Percentiles rank a stretch among this genome's conserved stretches.
These are phyloP conservation scores for Girardinus metallicus DNA, from an alignment of 2,797 vertebrate genomes.

Conservation along the genomic window DNA sequence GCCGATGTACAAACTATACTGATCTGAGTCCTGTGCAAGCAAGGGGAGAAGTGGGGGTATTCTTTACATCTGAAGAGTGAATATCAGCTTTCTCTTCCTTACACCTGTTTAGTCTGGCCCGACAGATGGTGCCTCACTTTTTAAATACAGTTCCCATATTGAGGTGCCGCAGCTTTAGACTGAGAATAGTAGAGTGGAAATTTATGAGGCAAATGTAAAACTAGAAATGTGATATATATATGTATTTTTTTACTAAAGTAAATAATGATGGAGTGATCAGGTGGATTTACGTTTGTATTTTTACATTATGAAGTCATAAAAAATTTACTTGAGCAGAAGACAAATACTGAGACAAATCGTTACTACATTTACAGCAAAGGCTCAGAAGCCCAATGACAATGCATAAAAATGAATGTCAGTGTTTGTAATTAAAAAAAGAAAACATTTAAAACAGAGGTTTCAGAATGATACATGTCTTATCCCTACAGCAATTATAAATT, in stretches of 20 bases:
- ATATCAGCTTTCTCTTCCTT: slow-evolving; percentile 43
- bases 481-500: background rate
- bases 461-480: background rate
- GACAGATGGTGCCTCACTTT: slow-evolving; percentile 52
- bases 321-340: background rate
- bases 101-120: slow-evolving; percentile 50
- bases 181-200: slow-evolving; percentile 6
- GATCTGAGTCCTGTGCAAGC: slow-evolving; percentile 12
- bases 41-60: background rate
- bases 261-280: background rate
- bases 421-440: background rate
- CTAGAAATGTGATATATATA: background rate
- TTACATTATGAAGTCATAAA: background rate
- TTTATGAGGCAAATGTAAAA: background rate
- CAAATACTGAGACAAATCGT: background rate
- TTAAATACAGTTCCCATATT: slow-evolving; percentile 34
- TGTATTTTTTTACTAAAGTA: background rate
- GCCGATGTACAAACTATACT: slow-evolving; percentile 4
- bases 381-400: background rate
- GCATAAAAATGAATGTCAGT: background rate
- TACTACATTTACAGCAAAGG: background rate
- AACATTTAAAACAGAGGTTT: background rate
- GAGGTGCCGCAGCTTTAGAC: slow-evolving; percentile 20
- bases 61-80: slow-evolving; percentile 22
- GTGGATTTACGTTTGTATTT: background rate